Percentiles rank a stretch among this genome's conserved stretches.
Conservation (phyloP, 2,113 vertebrate genomes). For the Sterrhoptilus dennistouni region DNA sequence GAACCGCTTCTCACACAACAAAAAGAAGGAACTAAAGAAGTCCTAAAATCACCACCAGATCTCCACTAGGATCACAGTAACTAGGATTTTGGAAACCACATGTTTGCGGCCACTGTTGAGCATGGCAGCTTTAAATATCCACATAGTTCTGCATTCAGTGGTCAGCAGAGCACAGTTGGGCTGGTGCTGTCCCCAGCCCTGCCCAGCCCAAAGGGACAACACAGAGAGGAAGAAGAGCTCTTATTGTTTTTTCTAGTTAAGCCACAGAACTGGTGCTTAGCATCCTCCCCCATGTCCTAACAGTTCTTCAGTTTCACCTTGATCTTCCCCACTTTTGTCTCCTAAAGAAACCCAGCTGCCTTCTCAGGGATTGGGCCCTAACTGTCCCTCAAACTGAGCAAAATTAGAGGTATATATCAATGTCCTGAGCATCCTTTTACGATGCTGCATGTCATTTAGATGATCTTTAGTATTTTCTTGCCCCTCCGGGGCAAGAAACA, state of each 20-base stretch:
- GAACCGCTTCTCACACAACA: neutral
- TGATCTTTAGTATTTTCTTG: neutral
- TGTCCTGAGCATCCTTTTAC: neutral
- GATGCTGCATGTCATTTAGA: neutral
- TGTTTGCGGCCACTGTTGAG: accelerated
- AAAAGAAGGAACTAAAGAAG: neutral
- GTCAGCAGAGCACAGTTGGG: neutral
- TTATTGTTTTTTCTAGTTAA: neutral
- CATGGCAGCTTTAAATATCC: neutral
- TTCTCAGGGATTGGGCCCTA: neutral
- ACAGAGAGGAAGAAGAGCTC: neutral
- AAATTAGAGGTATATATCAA: neutral
- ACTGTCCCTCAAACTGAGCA: neutral
- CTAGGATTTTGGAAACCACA: neutral
- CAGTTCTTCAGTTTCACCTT: neutral
- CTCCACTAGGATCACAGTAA: neutral
- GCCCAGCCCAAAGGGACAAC: neutral
- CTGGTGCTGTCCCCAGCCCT: too few species aligned
- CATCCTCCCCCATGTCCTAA: neutral
- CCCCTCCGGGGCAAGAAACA: neutral
- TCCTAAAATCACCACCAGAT: accelerated
- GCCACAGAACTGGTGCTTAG: neutral
- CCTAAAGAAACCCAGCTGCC: neutral
- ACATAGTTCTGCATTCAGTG: neutral
- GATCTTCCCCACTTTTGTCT: neutral